Evolutionary conservation across 2,113 vertebrate species (phyloP), one percentile per base, ranked within the genome.

Genomic region (Aphelocoma coerulescens): DNA sequence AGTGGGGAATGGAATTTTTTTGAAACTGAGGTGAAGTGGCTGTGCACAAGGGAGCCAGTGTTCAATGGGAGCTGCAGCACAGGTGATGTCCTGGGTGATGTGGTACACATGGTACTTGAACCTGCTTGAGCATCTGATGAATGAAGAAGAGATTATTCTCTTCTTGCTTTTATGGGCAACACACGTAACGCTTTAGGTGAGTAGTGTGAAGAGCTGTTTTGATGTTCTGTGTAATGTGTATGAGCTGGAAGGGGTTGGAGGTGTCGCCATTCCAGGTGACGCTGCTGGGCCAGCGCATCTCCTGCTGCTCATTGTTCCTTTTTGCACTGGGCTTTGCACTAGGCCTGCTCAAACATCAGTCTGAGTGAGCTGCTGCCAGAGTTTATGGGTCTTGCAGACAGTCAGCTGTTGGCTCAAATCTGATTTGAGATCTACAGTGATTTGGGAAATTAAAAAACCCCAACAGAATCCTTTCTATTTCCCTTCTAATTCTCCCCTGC

Each of bases 181-280:
- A 6, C 9, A 2, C 33, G 5, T 6, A 11, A 11, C 0, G 3
- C 21, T 51, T n/a, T 1, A 46, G 18, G 33, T 41, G 24, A 67
- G 9, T 5, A 21, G 19, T 32, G 32, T 28, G 51, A 77, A n/a
- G 51, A 88, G 26, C 43, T 67, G n/a, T 26, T 85, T 12, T 21
- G 22, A 6, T 82, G 22, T 57, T 71, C 44, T 71, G 24, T 10
- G 61, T 46, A 1, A 11, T 18, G 37, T 28, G n/a, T 22, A 0
- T 54, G 68, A 58, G 13, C 55, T 74, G 69, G 69, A 44, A 28
- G 46, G 49, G 24, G 18, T 32, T 15, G 21, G 5, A 66, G 28
- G 46, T 13, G 2, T 6, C 14, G 13, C 48, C 15, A 1, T 74
- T 41, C 6, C 27, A 21, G 43, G 61, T 43, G 22, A 3, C 26